These are phyloP conservation scores for Lordiphosa fenestrarum DNA, from an alignment of 2,888 invertebrate species.

Conservation along the genomic window DNA sequence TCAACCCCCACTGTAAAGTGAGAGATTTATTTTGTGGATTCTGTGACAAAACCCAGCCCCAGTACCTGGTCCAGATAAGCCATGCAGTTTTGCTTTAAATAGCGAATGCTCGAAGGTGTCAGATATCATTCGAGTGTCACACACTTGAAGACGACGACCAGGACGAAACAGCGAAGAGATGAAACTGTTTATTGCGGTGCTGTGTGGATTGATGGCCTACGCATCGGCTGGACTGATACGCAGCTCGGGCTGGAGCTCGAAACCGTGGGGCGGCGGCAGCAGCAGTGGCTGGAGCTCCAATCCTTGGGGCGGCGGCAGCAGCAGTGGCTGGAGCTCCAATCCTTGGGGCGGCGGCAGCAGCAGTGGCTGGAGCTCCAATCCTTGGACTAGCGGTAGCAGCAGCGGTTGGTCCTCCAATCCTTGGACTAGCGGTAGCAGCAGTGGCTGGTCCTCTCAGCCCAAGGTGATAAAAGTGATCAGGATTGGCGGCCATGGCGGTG, in stretches of 20 bases:
- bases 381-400: constrained; percentile 28
- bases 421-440: constrained; percentile 14
- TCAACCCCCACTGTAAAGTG: constrained; percentile 33
- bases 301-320: constrained; percentile 25
- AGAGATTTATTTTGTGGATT: constrained; percentile 69
- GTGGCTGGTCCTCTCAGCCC: constrained; percentile 11
- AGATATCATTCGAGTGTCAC: constrained; percentile 60
- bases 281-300: constrained; percentile 1
- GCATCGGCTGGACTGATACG: constrained; percentile 54
- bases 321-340: no score
- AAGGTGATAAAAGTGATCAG: constrained; percentile 50
- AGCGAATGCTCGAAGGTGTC: constrained; percentile 42
- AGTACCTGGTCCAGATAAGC: constrained; percentile 9
- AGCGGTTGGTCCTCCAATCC: background rate
- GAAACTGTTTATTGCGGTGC: constrained; percentile 62
- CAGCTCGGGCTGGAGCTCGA: constrained; percentile 48
- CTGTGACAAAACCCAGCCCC: constrained; percentile 37
- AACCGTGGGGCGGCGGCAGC: constrained; percentile 41
- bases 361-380: background rate
- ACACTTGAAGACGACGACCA: constrained; percentile 30
- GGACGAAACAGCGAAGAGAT: constrained; percentile 35
- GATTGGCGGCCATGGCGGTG: constrained; percentile 23
- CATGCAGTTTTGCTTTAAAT: constrained; percentile 46
- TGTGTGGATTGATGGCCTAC: constrained; percentile 62
- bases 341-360: constrained; percentile 17